Evolutionary conservation across 1,140 invertebrate species (phyloP).

Genomic region (Anoplophora glabripennis): DNA sequence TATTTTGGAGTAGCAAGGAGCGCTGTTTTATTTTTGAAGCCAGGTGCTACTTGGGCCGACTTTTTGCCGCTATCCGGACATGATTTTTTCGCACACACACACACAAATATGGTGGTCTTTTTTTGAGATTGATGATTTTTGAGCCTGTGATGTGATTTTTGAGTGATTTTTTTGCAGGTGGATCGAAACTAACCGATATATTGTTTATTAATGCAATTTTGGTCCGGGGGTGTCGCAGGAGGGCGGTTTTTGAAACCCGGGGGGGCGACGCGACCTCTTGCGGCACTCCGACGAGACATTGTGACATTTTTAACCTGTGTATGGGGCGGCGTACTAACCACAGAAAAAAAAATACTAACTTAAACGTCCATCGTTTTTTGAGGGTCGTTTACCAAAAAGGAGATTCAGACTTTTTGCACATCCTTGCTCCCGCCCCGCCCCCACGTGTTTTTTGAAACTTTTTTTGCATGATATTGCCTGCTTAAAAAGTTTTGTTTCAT

Average conservation of each 20-base stretch:
- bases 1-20: conserved; percentile 48
- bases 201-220: conserved; percentile 34
- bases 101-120: conserved; percentile 1
- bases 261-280: conserved; percentile 42
- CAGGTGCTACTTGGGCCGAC: conserved; percentile 40
- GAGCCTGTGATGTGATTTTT: conserved; percentile 37
- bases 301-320: conserved; percentile 70
- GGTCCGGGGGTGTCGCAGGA: conserved; percentile 43
- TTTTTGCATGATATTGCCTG: conserved; percentile 60
- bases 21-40: conserved; percentile 43
- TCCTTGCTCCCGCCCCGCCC: conserved; percentile 49
- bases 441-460: conserved; percentile 45
- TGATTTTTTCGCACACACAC: conserved; percentile 9
- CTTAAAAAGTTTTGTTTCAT: conserved; percentile 50
- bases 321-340: conserved; percentile 62
- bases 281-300: conserved; percentile 45
- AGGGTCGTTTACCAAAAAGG: conserved; percentile 53
- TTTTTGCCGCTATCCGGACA: conserved; percentile 40
- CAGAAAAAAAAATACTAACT: conserved; percentile 27
- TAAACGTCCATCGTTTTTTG: conserved; percentile 58
- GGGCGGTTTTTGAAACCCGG: conserved; percentile 45
- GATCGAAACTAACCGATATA: conserved; percentile 25
- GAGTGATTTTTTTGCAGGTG: conserved; percentile 46
- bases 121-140: conserved; percentile 18
- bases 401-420: conserved; percentile 47